Conservation (phyloP, 2,888 invertebrate species). For the Callyntrura guangdongensis region DNA sequence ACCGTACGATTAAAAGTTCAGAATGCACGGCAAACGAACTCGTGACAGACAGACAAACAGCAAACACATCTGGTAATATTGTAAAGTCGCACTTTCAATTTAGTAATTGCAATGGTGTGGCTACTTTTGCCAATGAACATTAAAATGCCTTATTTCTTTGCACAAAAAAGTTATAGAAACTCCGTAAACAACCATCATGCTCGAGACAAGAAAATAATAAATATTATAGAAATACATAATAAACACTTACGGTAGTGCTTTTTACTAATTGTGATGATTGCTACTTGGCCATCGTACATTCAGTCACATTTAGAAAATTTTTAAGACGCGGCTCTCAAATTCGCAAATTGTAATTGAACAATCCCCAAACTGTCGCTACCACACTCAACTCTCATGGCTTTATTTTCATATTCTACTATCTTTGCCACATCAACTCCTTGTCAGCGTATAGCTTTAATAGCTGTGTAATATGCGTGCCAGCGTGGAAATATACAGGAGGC, state of each 20-base stretch:
- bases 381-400: constrained; percentile 36
- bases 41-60: too few relatives aligned
- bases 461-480: constrained; percentile 11
- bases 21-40: too few relatives aligned
- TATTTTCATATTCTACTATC: constrained; percentile 37
- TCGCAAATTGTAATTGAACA: constrained; percentile 65
- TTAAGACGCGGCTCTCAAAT: constrained; percentile 54
- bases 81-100: too few relatives aligned
- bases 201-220: constrained; percentile 8
- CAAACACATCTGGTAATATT: too few relatives aligned
- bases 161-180: constrained; percentile 28
- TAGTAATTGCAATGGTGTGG: constrained; percentile 41
- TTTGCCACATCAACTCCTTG: not conserved
- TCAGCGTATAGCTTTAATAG: constrained; percentile 6
- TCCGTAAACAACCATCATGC: not conserved
- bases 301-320: constrained; percentile 52
- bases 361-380: constrained; percentile 45
- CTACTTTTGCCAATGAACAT: constrained; percentile 9
- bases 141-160: not conserved
- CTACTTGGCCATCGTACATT: constrained; percentile 60
- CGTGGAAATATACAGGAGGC: constrained; percentile 1
- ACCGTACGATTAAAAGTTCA: too few relatives aligned
- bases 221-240: constrained; percentile 3
- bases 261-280: constrained; percentile 41
- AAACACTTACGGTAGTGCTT: constrained; percentile 10